Evolutionary conservation across 2,113 vertebrate genomes (phyloP).

Genomic region (Manacus vitellinus): DNA sequence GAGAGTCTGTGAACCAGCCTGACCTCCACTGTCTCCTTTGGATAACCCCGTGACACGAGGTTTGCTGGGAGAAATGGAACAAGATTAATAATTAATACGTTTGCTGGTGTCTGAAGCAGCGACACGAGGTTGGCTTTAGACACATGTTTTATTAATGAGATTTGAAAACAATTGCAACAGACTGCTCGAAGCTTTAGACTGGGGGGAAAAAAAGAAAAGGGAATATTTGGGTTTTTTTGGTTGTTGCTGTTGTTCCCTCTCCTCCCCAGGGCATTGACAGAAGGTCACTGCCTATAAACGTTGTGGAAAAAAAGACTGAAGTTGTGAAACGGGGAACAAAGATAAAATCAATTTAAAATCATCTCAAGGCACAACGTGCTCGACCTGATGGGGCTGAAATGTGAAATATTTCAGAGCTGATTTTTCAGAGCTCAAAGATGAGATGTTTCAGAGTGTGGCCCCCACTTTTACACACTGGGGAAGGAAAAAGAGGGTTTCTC

Average conservation of each 20-base stretch:
- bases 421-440: not conserved
- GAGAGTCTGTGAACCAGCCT: not conserved
- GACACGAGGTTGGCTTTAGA: slow-evolving; percentile 24
- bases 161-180: slow-evolving; percentile 53
- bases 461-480: not conserved
- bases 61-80: slow-evolving; percentile 47
- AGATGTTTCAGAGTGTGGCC: not conserved
- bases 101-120: slow-evolving; percentile 32
- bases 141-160: slow-evolving; percentile 55
- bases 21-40: slow-evolving; percentile 45
- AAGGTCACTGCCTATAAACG: not conserved
- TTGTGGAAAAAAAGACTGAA: not conserved
- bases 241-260: not conserved
- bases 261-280: not conserved
- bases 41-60: slow-evolving; percentile 18
- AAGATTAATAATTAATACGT: slow-evolving; percentile 45
- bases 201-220: not conserved
- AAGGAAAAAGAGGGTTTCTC: not conserved
- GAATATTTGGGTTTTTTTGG: not conserved
- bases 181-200: not conserved
- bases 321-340: not conserved
- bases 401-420: not conserved
- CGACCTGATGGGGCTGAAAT: not conserved
- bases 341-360: not conserved
- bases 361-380: not conserved